Percentiles rank a stretch among this genome's conserved stretches.
Evolutionary conservation across 2,113 vertebrate species (phyloP).

Genomic region (Sinocyclocheilus maitianheensis): DNA sequence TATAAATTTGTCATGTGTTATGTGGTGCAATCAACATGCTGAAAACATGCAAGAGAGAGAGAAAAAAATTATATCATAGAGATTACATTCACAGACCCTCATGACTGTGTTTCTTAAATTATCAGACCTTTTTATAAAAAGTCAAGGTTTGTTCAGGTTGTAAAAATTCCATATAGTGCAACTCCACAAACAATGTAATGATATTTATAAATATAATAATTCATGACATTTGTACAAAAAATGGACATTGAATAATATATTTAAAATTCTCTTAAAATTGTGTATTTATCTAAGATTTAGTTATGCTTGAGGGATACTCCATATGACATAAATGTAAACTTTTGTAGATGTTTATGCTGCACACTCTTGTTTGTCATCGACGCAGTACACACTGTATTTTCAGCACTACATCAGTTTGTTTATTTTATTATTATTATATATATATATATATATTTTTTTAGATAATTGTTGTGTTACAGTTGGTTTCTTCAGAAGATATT

Average conservation of each 20-base stretch:
- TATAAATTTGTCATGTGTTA: not conserved
- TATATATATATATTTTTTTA: not conserved
- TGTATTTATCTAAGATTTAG: too few relatives aligned
- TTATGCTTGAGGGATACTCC: too few relatives aligned
- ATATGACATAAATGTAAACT: too few relatives aligned
- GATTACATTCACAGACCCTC: not conserved
- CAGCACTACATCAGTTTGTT: not conserved
- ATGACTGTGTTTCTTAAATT: not conserved
- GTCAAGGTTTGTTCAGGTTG: not conserved
- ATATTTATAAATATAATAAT: not conserved
- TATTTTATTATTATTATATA: not conserved
- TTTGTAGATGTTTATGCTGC: not conserved
- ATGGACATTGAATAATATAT: too few relatives aligned
- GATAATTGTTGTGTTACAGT: not conserved
- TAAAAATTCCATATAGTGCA: not conserved
- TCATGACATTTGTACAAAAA: too few relatives aligned
- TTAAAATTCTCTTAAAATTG: too few relatives aligned
- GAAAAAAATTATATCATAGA: not conserved
- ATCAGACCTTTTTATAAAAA: not conserved
- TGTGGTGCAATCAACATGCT: not conserved
- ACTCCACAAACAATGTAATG: not conserved
- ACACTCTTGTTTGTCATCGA: not conserved
- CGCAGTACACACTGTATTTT: not conserved
- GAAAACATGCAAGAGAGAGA: too few relatives aligned
- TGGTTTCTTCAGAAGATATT: not conserved